Conservation (phyloP, 2,797 vertebrate genomes). For the Pelobates cultripes region DNA sequence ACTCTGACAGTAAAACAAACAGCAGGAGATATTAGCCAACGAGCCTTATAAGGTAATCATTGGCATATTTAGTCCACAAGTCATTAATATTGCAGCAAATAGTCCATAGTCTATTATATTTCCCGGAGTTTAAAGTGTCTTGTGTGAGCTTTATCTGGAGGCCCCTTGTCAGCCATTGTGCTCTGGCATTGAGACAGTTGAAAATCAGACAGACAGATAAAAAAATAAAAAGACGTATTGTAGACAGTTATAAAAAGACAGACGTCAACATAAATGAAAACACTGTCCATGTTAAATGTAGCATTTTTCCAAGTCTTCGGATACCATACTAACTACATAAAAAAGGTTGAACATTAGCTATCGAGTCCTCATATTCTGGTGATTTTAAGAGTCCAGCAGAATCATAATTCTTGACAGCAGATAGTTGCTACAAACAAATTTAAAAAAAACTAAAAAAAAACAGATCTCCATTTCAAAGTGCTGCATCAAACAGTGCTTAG, state of each 20-base stretch:
- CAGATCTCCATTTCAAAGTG: slow-evolving; percentile 36
- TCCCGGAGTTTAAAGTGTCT: slow-evolving; percentile 54
- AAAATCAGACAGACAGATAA: slow-evolving; percentile 16
- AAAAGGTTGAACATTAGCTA: slow-evolving; percentile 32
- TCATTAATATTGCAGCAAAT: slow-evolving; percentile 39
- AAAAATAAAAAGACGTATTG: slow-evolving; percentile 15
- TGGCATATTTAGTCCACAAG: slow-evolving; percentile 18
- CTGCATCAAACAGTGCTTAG: slow-evolving; percentile 25
- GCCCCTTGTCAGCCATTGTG: slow-evolving; percentile 43
- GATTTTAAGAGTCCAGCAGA: slow-evolving; percentile 5
- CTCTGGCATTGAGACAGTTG: slow-evolving; percentile 34
- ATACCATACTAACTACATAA: slow-evolving; percentile 20
- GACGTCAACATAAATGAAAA: slow-evolving; percentile 22
- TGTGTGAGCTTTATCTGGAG: slow-evolving; percentile 38
- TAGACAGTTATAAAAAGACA: slow-evolving; percentile 40
- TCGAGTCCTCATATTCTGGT: neutral
- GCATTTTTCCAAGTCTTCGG: slow-evolving; percentile 28
- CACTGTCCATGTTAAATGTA: slow-evolving; percentile 36
- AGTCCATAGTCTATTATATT: slow-evolving; percentile 40
- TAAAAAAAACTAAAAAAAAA: slow-evolving; percentile 2
- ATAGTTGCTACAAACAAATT: slow-evolving; percentile 1
- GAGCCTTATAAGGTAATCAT: slow-evolving; percentile 21
- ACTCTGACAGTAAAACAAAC: slow-evolving; percentile 27
- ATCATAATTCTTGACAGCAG: neutral
- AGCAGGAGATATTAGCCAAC: slow-evolving; percentile 24